Base-by-base conservation (phyloP, 2,113 vertebrate genomes). In the Varanus komodoensis region DNA sequence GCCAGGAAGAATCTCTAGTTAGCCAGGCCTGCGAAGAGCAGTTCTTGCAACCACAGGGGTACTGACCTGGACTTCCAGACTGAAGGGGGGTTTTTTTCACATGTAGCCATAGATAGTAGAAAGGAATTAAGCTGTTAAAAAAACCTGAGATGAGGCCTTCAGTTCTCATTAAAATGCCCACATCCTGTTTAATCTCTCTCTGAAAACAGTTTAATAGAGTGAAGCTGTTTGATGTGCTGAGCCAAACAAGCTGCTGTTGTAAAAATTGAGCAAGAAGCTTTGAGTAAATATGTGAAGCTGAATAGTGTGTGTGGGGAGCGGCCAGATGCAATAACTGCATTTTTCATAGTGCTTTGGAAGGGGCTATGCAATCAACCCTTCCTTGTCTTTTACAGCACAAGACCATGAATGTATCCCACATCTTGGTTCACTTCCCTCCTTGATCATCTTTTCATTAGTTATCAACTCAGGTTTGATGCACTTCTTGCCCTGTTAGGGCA, bases 171-270 rank as follows among this genome's bases (percentile, higher is more conserved):
- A 95, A 97, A 95, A 96, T 97, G 38, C n/a, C 82, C 82, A 90
- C 90, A 95, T 96, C 96, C 92, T 14, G 0, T 83, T 94, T 97
- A 97, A 97, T 97, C 96, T 96, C 94, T 90, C 92, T 93, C 87
- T 82, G 48, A 89, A 94, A 61, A 82, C 82, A 73, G 82, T 91
- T 93, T 95, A 91, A 84, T 90, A 90, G 87, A 90, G 92, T 89
- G 86, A 82, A 96, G 89, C 90, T 95, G 94, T 97, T 97, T 97
- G 96, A 95, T 97, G 95, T 97, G 61, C 88, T 96, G 94, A 93
- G 94, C 95, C 94, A 96, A 96, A 92, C 90, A 95, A 95, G 95
- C 52, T 88, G 78, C 89, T 80, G 94, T 94, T 96, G 84, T 96
- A 91, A 94, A 95, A 91, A 95, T n/a, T 91, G 87, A 89, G 50